Conservation (phyloP, 2,113 vertebrate species). For the Romanogobio albipinnatus region DNA sequence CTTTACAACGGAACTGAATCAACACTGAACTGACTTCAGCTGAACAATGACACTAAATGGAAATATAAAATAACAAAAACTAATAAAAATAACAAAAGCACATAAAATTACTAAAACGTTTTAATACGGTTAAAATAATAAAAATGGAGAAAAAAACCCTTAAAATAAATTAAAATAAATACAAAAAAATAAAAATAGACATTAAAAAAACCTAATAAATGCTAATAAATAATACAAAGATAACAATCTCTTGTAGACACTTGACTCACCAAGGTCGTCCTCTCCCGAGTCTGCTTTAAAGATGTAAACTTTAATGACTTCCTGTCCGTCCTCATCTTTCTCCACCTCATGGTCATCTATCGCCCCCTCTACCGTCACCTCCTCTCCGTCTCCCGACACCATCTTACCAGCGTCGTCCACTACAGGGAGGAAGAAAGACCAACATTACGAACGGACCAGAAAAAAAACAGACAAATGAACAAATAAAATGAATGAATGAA, state of each 20-base stretch:
- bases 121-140: no score
- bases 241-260: neutral
- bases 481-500: no score
- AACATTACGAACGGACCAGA: neutral
- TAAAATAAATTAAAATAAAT: no score
- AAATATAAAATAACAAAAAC: neutral
- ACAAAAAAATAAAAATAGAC: no score
- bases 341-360: slow-evolving; percentile 84
- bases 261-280: slow-evolving; percentile 91
- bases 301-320: slow-evolving; percentile 99
- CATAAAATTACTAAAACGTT: neutral
- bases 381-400: slow-evolving; percentile 90
- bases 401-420: slow-evolving; percentile 89
- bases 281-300: slow-evolving; percentile 98
- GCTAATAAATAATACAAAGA: neutral
- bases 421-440: neutral
- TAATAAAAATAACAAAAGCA: neutral
- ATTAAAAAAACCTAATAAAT: no score
- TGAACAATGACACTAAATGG: no score
- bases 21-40: no score
- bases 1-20: no score
- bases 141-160: no score
- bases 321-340: slow-evolving; percentile 94
- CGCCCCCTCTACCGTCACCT: slow-evolving; percentile 88
- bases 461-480: no score